These are phyloP conservation scores for Dryobates pubescens DNA, from an alignment of 2,797 vertebrate genomes.

Conservation along the genomic window DNA sequence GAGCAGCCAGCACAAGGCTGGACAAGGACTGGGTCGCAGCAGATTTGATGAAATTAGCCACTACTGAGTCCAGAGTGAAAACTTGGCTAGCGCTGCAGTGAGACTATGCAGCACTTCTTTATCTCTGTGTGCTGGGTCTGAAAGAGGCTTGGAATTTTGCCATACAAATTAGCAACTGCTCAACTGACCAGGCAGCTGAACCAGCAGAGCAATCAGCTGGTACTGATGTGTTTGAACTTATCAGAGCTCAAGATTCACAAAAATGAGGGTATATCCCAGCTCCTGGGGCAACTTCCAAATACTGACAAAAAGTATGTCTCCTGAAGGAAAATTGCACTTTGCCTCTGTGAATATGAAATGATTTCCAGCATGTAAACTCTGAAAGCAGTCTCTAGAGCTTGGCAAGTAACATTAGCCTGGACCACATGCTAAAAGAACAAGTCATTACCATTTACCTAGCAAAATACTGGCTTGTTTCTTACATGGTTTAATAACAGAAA, in stretches of 20 bases:
- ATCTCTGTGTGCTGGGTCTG: neutral
- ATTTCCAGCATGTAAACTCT: neutral
- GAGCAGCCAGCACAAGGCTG: neutral
- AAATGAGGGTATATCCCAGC: neutral
- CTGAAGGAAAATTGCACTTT: neutral
- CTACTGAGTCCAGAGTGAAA: neutral
- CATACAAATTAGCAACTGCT: neutral
- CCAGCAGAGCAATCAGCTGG: neutral
- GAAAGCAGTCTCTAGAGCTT: neutral
- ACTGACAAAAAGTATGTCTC: neutral
- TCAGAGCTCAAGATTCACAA: neutral
- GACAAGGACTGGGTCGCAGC: neutral
- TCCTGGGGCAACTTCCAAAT: neutral
- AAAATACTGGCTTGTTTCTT: neutral
- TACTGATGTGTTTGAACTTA: neutral
- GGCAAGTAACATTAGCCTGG: neutral
- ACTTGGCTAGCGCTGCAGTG: neutral
- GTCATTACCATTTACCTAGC: neutral
- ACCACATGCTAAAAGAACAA: neutral
- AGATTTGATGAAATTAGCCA: neutral
- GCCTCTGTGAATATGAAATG: neutral
- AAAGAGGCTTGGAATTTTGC: neutral
- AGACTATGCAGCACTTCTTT: neutral
- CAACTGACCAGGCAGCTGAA: neutral
- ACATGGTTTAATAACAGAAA: neutral